Evolutionary conservation across 1,140 invertebrate genomes (phyloP), one percentile per base, ranked within the genome.

Genomic region (Diprion similis): DNA sequence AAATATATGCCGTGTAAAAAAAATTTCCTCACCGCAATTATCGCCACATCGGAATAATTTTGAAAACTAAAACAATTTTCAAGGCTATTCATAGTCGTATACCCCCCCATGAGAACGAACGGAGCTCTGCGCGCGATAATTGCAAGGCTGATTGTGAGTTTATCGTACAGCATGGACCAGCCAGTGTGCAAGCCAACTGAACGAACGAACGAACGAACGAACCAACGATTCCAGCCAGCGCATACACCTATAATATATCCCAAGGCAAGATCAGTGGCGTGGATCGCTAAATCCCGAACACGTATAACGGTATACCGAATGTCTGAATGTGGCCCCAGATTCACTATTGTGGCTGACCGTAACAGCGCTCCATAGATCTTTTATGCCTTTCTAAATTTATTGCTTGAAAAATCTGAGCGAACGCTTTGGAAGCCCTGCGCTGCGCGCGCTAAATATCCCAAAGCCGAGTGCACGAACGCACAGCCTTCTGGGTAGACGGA

Each of bases 381-480:
- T 59, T 59, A 59, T 59, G n/a, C 51, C 51, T 59, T 59, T 59
- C 51, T 59, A 59, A 59, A 59, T 59, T 59, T 59, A 59, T 59
- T 59, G n/a, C 51, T 59, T 17, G 51, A 59, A 59, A 59, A 59
- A 59, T 15, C 11, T 59, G 51, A 37, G 2, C 24, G 24, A 37
- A 37, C 24, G 24, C 24, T 37, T 37, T 37, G 24, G 24, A 37
- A 37, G 24, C 6, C 24, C 24, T 6, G 24, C 24, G 24, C 24
- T 37, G 24, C 24, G 24, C 24, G 24, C 24, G 24, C 24, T 37
- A 37, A 37, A 37, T 37, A 37, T 37, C 24, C 24, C 24, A 37
- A 37, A 37, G 1, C 24, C 24, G 24, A 37, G 2, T 37, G 24
- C 24, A 37, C 24, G 24, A 37, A 6, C 24, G 24, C 24, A 37